A percentile compares a stretch with the other conserved stretches of the same genome.
These are phyloP conservation scores for Cynopterus sphinx DNA, from an alignment of 2,797 vertebrate genomes.

Conservation along the genomic window DNA sequence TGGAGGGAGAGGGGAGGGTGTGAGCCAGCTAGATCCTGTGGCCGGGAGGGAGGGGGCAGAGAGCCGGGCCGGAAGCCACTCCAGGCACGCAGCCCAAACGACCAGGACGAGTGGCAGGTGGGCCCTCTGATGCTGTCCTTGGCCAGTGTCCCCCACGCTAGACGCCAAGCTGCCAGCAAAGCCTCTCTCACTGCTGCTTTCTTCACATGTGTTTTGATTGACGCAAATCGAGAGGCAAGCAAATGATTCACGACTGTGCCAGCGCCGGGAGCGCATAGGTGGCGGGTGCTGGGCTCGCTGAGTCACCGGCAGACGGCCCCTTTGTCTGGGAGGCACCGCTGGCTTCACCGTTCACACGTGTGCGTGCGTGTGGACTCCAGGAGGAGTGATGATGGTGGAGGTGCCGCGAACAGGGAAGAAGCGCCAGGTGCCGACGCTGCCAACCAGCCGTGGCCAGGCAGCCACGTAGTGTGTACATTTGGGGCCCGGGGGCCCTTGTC, in stretches of 20 bases:
- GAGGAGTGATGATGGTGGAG: no score
- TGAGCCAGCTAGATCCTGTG: no score
- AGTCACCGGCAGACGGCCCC: no score
- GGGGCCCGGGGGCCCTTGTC: no score
- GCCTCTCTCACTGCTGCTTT: constrained; percentile 50
- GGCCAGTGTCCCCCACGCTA: neutral
- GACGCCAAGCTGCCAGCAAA: constrained; percentile 72
- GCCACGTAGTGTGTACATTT: rapidly evolving
- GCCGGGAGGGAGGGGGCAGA: neutral
- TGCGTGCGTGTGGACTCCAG: no score
- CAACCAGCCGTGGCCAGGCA: rapidly evolving
- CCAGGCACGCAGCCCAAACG: neutral
- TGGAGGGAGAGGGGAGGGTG: no score
- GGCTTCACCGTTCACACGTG: no score
- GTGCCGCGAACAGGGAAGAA: rapidly evolving
- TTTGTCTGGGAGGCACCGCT: no score
- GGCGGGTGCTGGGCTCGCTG: neutral
- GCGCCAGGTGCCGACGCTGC: neutral
- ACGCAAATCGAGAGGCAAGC: constrained; percentile 81
- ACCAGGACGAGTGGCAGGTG: neutral
- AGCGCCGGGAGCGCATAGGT: constrained; percentile 31
- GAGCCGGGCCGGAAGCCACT: constrained; percentile 29
- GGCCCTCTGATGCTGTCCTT: constrained; percentile 53
- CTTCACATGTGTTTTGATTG: constrained; percentile 84
- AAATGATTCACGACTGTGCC: constrained; percentile 79